Conservation (phyloP, 2,888 invertebrate species). For the Agrenia bidenticulata region DNA sequence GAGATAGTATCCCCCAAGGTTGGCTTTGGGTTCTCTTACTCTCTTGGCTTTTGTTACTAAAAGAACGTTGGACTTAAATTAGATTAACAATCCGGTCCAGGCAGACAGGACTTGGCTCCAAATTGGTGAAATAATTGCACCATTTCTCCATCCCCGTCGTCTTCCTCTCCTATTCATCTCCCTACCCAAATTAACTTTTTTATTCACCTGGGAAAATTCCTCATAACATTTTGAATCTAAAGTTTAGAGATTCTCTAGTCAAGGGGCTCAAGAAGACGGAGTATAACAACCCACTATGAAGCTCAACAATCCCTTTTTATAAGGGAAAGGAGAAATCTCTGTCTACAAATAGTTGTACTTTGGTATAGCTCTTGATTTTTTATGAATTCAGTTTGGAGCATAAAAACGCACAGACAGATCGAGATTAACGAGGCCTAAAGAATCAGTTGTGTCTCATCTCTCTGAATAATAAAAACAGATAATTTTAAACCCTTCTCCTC, state of each 20-base stretch:
- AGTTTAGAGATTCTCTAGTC: no score
- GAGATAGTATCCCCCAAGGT: background rate
- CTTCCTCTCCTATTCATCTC: slow-evolving; percentile 21
- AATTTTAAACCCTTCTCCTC: background rate
- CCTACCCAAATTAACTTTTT: slow-evolving; percentile 15
- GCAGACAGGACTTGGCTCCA: slow-evolving; percentile 24
- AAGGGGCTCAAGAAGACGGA: no score
- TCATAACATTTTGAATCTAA: background rate
- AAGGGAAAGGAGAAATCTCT: no score
- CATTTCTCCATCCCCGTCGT: background rate
- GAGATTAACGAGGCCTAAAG: slow-evolving; percentile 13
- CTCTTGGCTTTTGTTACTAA: slow-evolving; percentile 19
- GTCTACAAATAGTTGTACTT: background rate
- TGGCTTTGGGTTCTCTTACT: no score
- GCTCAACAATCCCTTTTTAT: no score
- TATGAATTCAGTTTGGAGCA: no score
- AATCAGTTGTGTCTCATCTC: background rate
- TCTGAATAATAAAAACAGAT: background rate
- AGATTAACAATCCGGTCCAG: slow-evolving; percentile 28
- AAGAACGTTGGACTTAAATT: slow-evolving; percentile 20
- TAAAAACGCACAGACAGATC: slow-evolving; percentile 11
- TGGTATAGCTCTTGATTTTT: background rate
- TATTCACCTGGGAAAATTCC: slow-evolving; percentile 13
- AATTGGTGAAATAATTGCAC: slow-evolving; percentile 31
- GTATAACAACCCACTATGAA: no score